These are phyloP conservation scores for Drosophila truncata DNA, from an alignment of 1,140 invertebrate species.

Conservation along the genomic window DNA sequence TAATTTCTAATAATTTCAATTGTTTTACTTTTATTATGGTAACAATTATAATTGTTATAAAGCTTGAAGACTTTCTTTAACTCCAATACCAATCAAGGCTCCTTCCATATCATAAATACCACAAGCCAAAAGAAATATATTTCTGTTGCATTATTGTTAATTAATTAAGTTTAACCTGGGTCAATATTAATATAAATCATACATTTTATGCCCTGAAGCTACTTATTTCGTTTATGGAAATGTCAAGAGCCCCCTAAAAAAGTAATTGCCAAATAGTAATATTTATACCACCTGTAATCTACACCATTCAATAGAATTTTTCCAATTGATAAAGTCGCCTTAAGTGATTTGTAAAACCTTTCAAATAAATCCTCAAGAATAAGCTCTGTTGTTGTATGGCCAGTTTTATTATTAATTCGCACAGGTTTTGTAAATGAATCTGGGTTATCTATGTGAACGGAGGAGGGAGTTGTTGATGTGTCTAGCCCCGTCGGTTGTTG, in stretches of 20 bases:
- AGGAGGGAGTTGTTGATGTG: not conserved
- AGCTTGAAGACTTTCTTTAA: not conserved
- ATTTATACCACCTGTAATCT: not conserved
- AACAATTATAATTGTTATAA: not conserved
- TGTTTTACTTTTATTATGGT: not conserved
- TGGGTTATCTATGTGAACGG: constrained; percentile 13
- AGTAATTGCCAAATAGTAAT: not conserved
- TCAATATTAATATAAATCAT: not conserved
- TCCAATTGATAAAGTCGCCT: not conserved
- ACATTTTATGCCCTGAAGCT: not conserved
- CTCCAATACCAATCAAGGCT: no score
- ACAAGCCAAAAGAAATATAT: no score
- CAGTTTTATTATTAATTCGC: constrained; percentile 36
- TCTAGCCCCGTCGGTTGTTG: constrained; percentile 56
- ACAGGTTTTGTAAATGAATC: constrained; percentile 36
- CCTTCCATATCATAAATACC: no score
- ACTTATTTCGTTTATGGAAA: not conserved
- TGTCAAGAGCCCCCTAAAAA: not conserved
- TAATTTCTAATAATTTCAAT: no score
- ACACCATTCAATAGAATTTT: not conserved
- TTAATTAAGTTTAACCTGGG: not conserved
- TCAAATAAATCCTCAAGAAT: constrained; percentile 4
- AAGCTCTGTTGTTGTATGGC: constrained; percentile 35
- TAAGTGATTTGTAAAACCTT: not conserved
- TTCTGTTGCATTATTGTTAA: not conserved